Evolutionary conservation across 2,113 vertebrate genomes (phyloP).

Genomic region (Aegypius monachus): DNA sequence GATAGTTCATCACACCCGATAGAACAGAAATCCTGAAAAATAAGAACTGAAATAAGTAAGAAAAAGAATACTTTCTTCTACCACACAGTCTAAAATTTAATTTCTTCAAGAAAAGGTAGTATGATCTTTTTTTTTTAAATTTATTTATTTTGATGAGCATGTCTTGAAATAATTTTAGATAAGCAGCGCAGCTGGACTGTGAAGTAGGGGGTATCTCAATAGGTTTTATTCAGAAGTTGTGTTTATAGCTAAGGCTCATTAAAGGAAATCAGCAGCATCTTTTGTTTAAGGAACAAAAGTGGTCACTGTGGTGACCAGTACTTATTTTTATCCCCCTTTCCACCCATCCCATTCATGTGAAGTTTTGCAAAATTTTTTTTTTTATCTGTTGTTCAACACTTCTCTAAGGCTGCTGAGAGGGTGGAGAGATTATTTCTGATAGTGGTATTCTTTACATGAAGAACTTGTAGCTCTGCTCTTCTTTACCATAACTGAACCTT

Average conservation of each 20-base stretch:
- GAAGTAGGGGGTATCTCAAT: not conserved
- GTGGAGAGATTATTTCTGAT: not conserved
- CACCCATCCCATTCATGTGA: not conserved
- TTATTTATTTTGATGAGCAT: fast-evolving
- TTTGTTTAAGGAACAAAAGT: not conserved
- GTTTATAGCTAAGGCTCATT: not conserved
- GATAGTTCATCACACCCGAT: not conserved
- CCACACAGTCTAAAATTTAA: not conserved
- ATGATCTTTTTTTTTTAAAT: not conserved
- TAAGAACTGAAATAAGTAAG: not conserved
- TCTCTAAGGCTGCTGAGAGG: not conserved
- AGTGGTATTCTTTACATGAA: not conserved
- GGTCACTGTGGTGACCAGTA: not conserved
- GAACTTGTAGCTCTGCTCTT: not conserved
- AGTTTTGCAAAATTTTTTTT: not conserved
- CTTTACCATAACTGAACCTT: not conserved
- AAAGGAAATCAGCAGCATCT: not conserved
- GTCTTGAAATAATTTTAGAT: not conserved
- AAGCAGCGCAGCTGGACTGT: not conserved
- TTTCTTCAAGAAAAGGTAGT: not conserved
- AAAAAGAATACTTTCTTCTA: not conserved
- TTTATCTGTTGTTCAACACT: not conserved
- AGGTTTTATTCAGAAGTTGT: not conserved
- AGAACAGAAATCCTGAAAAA: not conserved
- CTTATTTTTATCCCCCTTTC: not conserved